phyloP scores from a whole-genome alignment of 2,797 vertebrate genomes.

The Microchirus variegatus region DNA sequence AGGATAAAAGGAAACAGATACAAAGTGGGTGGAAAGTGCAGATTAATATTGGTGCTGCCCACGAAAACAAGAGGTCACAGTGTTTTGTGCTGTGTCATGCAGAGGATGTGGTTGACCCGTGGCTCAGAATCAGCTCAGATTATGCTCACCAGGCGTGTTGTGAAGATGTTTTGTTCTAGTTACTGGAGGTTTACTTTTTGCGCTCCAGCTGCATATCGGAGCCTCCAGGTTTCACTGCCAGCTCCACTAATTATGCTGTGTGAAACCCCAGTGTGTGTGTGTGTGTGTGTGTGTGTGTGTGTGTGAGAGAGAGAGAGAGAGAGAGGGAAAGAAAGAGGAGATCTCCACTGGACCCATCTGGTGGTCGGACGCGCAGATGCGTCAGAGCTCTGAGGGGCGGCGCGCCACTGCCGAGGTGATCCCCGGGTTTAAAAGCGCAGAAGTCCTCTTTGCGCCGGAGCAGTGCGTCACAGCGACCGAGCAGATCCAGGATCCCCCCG shows the following conservation, averaged over 20 bases:
- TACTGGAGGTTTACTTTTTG: too few relatives aligned
- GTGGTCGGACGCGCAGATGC: constrained; percentile 68
- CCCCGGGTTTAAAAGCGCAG: constrained; percentile 94
- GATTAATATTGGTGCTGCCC: too few relatives aligned
- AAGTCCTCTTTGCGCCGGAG: constrained; percentile 71
- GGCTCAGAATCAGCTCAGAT: too few relatives aligned
- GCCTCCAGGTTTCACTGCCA: too few relatives aligned
- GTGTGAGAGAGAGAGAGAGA: not conserved
- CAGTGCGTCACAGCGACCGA: constrained; percentile 89
- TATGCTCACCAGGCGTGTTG: too few relatives aligned
- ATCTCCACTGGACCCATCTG: constrained; percentile 60
- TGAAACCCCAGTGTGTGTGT: not conserved
- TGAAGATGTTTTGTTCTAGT: too few relatives aligned
- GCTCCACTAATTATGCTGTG: not conserved
- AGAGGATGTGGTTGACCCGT: too few relatives aligned
- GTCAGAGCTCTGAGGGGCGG: constrained; percentile 81
- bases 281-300: not conserved
- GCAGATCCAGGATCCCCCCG: constrained; percentile 68
- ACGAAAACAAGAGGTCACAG: too few relatives aligned
- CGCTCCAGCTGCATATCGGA: too few relatives aligned
- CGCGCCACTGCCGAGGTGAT: constrained; percentile 84
- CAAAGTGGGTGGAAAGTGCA: too few relatives aligned
- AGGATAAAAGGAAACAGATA: too few relatives aligned
- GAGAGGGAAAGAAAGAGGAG: constrained; percentile 8
- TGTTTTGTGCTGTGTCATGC: too few relatives aligned